These are phyloP conservation scores for Chloromyia formosa DNA, from an alignment of 2,888 invertebrate species.

Conservation along the genomic window DNA sequence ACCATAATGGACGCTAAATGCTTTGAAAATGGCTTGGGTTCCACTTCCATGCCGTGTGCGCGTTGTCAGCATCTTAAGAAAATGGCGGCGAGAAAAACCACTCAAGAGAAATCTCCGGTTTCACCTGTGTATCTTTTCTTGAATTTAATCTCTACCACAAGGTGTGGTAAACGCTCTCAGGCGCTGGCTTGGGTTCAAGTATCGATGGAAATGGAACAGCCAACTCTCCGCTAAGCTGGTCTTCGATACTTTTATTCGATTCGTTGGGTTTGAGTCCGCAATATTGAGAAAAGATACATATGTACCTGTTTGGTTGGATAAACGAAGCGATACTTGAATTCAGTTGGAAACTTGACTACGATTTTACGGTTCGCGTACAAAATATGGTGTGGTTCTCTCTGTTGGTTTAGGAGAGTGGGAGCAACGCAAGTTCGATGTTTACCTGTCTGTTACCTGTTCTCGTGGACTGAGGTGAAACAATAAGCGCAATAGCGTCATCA, in stretches of 20 bases:
- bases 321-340: not conserved
- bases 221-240: not conserved
- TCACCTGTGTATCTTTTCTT: not conserved
- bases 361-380: not conserved
- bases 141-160: not conserved
- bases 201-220: constrained; percentile 2
- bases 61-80: not conserved
- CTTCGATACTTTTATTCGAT: not conserved
- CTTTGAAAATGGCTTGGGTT: not conserved
- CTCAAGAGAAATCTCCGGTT: not conserved
- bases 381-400: not conserved
- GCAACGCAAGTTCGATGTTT: constrained; percentile 15
- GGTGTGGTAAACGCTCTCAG: constrained; percentile 3
- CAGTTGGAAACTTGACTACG: not conserved
- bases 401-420: not conserved
- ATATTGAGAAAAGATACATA: too few relatives aligned
- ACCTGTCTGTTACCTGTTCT: constrained; percentile 38
- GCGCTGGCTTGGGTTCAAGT: not conserved
- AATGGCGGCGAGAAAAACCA: constrained; percentile 1
- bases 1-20: not conserved
- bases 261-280: not conserved
- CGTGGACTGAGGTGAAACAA: constrained; percentile 9
- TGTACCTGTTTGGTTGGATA: too few relatives aligned
- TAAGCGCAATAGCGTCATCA: constrained; percentile 27
- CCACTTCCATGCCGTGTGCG: not conserved